Base-by-base conservation (phyloP, 2,888 invertebrate genomes). In the Phasia obesa region DNA sequence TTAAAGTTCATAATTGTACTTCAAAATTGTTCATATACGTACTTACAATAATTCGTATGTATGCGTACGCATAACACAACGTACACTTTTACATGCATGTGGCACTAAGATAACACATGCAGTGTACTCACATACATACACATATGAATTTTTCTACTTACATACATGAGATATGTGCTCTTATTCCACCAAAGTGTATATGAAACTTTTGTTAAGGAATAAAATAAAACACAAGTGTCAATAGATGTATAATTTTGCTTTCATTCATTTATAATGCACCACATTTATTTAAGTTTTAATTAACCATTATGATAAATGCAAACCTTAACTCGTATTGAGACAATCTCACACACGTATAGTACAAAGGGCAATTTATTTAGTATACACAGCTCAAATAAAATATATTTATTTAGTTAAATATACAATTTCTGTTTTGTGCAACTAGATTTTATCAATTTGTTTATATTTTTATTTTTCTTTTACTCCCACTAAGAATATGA, bases 1-100 rank as follows among this genome's bases (percentile, higher is more conserved):
- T 86, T 86, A 86, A 85, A 86, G 85, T 86, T 86, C 80, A 85
- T 86, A 86, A 86, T 86, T 86, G 81, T 85, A 80, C 80, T 85
- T 84, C 57, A 85, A 65, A 70, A 67, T 51, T 57, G 19, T 65
- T 73, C 67, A 60, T 51, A 27, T 65, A 57, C 38, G 4, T 6
- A n/a, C 23, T 27, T 7, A 60, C 27, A 35, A 38, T 27, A 4
- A 15, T 31, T 11, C 21, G 31, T 6, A 19, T 7, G 7, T 42
- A 71, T 62, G 35, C 57, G 21, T 17, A 6, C 53, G 62, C 31
- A 19, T 27, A n/a, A 42, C 19, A 42, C 4, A 31, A 42, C 4
- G n/a, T n/a, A 23, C 57, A 31, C 25, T 25, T 17, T 7, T 25
- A 55, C 42, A 44, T 21, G 23, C n/a, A 44, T 31, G 44, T 19